These are phyloP conservation scores for Palythoa heliodiscus DNA, from an alignment of 92 coral and sea anemone genomes.

Conservation along the genomic window DNA sequence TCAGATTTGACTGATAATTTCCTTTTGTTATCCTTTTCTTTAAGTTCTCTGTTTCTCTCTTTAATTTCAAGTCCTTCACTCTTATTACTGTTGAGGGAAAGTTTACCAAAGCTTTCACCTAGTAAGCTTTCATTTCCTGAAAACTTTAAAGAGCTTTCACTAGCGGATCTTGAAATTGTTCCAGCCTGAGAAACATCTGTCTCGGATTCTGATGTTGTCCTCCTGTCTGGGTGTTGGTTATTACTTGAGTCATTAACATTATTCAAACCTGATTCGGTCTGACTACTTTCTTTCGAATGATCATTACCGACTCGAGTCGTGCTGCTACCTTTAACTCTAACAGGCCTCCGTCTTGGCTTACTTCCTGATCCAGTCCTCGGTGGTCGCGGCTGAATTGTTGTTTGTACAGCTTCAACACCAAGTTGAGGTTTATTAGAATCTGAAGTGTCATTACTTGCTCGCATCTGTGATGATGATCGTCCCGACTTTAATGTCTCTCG, in stretches of 20 bases:
- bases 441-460: conserved; percentile 65
- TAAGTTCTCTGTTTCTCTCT: conserved; percentile 10
- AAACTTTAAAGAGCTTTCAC: conserved; percentile 82
- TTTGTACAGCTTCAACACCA: conserved; percentile 77
- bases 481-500: conserved; percentile 52
- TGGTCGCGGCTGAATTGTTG: conserved; percentile 91
- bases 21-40: not conserved
- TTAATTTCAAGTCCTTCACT: conserved; percentile 11
- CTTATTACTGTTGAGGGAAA: conserved; percentile 32
- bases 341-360: conserved; percentile 79
- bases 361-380: conserved; percentile 95
- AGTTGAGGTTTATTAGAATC: conserved; percentile 59
- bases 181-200: conserved; percentile 60
- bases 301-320: conserved; percentile 40
- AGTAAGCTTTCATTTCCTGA: conserved; percentile 81
- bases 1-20: conserved; percentile 34
- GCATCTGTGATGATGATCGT: conserved; percentile 51
- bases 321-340: conserved; percentile 68
- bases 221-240: conserved; percentile 45
- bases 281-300: conserved; percentile 35
- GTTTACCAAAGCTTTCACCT: conserved; percentile 69
- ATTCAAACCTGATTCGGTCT: conserved; percentile 44
- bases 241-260: conserved; percentile 49
- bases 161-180: conserved; percentile 80
- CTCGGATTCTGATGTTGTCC: conserved; percentile 58